Percentiles rank a stretch among this genome's conserved stretches.
Conservation (phyloP, 2,888 invertebrate genomes). For the Ormia ochracea region DNA sequence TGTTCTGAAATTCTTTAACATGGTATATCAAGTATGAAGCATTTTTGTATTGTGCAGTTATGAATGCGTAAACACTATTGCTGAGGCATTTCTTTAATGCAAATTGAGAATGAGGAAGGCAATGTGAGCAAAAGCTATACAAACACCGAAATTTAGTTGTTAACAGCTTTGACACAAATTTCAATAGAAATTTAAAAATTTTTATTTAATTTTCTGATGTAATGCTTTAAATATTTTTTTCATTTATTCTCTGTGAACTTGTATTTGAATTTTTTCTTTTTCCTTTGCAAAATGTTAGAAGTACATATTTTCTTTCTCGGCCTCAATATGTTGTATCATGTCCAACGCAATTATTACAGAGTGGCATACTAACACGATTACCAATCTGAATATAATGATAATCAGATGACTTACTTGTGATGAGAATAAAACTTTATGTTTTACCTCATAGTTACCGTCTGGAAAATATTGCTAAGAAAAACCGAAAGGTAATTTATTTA, state of each 20-base stretch:
- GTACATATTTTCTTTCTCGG: not conserved
- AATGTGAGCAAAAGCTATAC: slow-evolving; percentile 16
- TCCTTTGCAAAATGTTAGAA: not conserved
- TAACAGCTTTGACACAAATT: slow-evolving; percentile 44
- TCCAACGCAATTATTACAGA: not conserved
- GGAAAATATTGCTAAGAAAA: no score
- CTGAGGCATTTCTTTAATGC: not conserved
- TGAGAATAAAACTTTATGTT: not conserved
- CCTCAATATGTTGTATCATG: not conserved
- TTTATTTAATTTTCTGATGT: slow-evolving; percentile 13
- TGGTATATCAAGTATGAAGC: slow-evolving; percentile 7
- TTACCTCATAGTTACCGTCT: no score
- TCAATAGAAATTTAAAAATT: slow-evolving; percentile 32
- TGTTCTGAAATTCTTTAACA: not conserved
- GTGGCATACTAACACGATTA: slow-evolving; percentile 3
- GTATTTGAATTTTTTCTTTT: not conserved
- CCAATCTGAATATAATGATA: not conserved
- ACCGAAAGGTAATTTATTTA: no score
- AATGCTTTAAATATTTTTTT: not conserved
- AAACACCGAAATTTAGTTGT: slow-evolving; percentile 31
- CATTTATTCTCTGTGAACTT: not conserved
- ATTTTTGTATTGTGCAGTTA: not conserved
- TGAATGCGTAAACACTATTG: not conserved
- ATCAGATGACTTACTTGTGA: not conserved
- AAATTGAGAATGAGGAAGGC: not conserved